phyloP scores from a whole-genome alignment of 1,140 invertebrate species.

The Propsilocerus akamusi region DNA sequence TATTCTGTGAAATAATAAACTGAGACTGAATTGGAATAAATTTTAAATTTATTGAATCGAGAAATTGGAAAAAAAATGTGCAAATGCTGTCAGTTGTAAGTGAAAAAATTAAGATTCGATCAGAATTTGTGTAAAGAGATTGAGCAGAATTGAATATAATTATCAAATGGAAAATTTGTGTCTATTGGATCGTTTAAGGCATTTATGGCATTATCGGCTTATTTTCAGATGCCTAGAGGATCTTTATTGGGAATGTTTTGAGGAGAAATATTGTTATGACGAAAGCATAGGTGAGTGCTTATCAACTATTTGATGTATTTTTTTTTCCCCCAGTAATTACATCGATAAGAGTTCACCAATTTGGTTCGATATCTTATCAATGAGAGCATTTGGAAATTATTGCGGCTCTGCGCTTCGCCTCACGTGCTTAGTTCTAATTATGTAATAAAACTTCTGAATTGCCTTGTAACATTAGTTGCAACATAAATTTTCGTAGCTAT shows the following conservation, averaged over 20 bases:
- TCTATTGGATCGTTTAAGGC: too few relatives aligned
- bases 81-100: slow-evolving; percentile 1
- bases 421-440: too few relatives aligned
- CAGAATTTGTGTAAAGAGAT: too few relatives aligned
- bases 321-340: neutral
- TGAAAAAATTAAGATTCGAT: neutral
- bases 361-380: neutral
- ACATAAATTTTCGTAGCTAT: too few relatives aligned
- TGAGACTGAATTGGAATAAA: too few relatives aligned
- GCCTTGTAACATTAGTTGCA: neutral
- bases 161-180: too few relatives aligned
- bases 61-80: too few relatives aligned
- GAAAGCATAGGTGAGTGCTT: slow-evolving; percentile 29
- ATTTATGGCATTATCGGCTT: too few relatives aligned
- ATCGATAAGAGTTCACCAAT: neutral
- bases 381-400: neutral
- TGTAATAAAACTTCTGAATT: neutral
- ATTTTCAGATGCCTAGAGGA: slow-evolving; percentile 34
- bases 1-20: too few relatives aligned
- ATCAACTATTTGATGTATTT: neutral
- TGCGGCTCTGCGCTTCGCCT: too few relatives aligned
- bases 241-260: slow-evolving; percentile 36
- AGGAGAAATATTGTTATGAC: slow-evolving; percentile 36
- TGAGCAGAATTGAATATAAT: too few relatives aligned
- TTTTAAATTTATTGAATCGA: too few relatives aligned